Conservation (phyloP, 35 echinoderm and acorn worm genomes). For the Strongylocentrotus purpuratus region DNA sequence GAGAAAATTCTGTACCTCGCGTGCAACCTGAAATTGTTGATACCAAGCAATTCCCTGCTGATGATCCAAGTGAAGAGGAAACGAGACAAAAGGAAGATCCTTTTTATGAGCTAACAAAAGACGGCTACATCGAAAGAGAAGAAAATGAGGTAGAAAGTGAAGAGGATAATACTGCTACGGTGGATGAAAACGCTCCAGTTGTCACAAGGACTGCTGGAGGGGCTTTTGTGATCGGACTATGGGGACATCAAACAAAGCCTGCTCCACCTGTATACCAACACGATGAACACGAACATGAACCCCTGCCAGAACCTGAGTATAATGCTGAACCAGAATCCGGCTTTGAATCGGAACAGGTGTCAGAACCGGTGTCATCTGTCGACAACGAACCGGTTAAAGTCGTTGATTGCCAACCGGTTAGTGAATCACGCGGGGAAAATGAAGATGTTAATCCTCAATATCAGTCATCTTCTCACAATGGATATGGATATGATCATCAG, state of each 20-base stretch:
- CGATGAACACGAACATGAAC: not conserved
- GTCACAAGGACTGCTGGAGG: not conserved
- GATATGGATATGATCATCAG: not conserved
- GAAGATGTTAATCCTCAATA: not conserved
- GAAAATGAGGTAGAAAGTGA: conserved; percentile 26
- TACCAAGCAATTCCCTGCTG: not conserved
- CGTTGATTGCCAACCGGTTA: not conserved
- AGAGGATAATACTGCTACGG: not conserved
- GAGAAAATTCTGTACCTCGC: not conserved
- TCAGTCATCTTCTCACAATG: not conserved
- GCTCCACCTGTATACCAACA: not conserved
- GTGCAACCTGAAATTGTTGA: not conserved
- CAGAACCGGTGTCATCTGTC: not conserved
- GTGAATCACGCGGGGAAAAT: not conserved
- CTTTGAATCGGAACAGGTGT: conserved; percentile 34
- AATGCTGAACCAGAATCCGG: conserved; percentile 38
- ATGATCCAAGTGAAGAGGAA: not conserved
- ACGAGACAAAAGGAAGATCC: not conserved
- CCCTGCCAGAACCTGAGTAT: not conserved
- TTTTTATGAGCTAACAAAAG: not conserved
- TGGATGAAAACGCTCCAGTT: conserved; percentile 26
- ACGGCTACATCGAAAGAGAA: not conserved
- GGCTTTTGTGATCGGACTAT: conserved; percentile 30
- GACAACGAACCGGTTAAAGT: conserved; percentile 27
- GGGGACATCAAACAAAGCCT: conserved; percentile 8